Evolutionary conservation across 1,140 invertebrate species (phyloP), one percentile per base, ranked within the genome.

Genomic region (Aricia agestis): DNA sequence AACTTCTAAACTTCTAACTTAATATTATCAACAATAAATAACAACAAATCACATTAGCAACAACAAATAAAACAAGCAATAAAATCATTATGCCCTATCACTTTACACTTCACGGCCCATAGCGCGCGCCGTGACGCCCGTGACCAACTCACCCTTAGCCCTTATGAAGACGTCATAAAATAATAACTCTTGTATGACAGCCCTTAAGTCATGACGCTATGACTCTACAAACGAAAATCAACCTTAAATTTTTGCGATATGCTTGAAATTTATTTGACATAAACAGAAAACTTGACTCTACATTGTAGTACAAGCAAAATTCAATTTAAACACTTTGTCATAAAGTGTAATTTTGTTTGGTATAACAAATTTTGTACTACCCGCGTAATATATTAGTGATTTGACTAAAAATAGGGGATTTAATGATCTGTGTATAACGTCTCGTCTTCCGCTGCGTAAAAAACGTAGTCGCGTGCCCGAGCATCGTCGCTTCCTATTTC

Each of bases 371-470:
- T 63, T 1, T 31, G 61, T 59, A 70, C 41, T 67, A 1, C 2
- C 31, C 19, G 10, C 17, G 11, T 25, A 75, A 74, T 42, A 11
- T 31, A 13, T 41, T 32, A 1, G 18, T 9, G 6, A 57, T 61
- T 74, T 63, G 31, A 61, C 68, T 74, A 7, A n/a, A 59, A 63
- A 63, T 63, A 63, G 59, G 59, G 82, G 78, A 81, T 73, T 86
- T 89, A 90, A 90, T 89, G 88, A 87, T 79, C 82, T 85, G 88
- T 87, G 82, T 83, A 77, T 88, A 86, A 87, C 83, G 82, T 78
- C 82, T 82, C 83, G 78, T 78, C 88, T 88, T 90, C 87, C 88
- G 86, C 84, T 88, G 86, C 82, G 84, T 86, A 90, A 89, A 88
- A 88, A 87, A 85, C 75, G 69, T 73, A 74, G 79, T 75, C 77